Percentiles rank a stretch among this genome's conserved stretches.
Conservation (phyloP, 1,140 invertebrate species). For the Drosophila mojavensis region DNA sequence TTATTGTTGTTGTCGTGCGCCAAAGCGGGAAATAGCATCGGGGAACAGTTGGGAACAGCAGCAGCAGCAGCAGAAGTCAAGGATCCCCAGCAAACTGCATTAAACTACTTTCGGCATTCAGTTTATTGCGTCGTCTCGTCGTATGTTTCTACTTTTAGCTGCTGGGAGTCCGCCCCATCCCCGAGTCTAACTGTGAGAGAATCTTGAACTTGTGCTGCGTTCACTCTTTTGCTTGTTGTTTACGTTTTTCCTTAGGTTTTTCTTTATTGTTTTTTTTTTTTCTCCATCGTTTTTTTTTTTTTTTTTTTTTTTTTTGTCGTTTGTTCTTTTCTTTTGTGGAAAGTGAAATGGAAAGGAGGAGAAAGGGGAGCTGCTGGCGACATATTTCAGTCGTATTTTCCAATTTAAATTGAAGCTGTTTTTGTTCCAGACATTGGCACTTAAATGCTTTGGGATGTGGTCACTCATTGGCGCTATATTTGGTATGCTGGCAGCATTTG, state of each 20-base stretch:
- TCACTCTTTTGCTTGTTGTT: slow-evolving; percentile 62
- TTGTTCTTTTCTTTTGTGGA: slow-evolving; percentile 44
- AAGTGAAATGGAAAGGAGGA: slow-evolving; percentile 56
- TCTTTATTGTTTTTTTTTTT: slow-evolving; percentile 36
- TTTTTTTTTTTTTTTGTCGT: slow-evolving; percentile 55
- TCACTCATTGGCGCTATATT: slow-evolving; percentile 57
- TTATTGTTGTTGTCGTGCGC: slow-evolving; percentile 72
- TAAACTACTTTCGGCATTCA: slow-evolving; percentile 77
- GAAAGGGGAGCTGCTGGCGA: slow-evolving; percentile 53
- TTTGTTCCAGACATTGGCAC: slow-evolving; percentile 71
- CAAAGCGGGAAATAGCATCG: slow-evolving; percentile 58
- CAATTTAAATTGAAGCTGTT: slow-evolving; percentile 63
- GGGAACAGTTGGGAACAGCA: slow-evolving; percentile 25
- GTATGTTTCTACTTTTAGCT: slow-evolving; percentile 75
- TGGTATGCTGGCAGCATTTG: slow-evolving; percentile 28
- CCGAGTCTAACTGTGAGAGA: slow-evolving; percentile 58
- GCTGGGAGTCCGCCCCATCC: slow-evolving; percentile 2
- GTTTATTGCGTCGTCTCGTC: slow-evolving; percentile 73
- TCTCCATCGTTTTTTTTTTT: neutral
- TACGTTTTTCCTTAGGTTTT: slow-evolving; percentile 43
- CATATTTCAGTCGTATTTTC: slow-evolving; percentile 61
- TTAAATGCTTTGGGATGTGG: slow-evolving; percentile 75
- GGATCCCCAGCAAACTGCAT: slow-evolving; percentile 83
- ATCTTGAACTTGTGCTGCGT: slow-evolving; percentile 78
- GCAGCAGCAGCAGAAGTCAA: slow-evolving; percentile 31